Percentiles rank a stretch among this genome's conserved stretches.
Evolutionary conservation across 2,797 vertebrate species (phyloP).

Genomic region (Microhierax caerulescens): DNA sequence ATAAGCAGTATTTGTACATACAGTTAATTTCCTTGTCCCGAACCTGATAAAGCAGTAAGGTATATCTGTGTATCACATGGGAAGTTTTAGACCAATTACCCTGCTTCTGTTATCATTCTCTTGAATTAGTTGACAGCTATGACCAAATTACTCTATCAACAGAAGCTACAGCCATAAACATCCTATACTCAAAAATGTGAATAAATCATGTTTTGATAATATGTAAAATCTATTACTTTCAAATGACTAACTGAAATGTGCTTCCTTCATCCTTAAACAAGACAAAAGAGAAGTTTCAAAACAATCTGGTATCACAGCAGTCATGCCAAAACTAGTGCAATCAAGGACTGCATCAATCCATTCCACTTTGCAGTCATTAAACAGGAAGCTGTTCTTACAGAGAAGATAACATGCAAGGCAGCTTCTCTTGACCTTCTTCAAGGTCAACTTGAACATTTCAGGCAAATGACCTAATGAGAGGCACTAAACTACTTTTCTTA

Average conservation of each 20-base stretch:
- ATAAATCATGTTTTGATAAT: neutral
- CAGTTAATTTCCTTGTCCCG: neutral
- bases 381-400: neutral
- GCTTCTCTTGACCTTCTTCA: too few species aligned
- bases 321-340: neutral
- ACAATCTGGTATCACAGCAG: neutral
- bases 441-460: neutral
- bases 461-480: neutral
- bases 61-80: neutral
- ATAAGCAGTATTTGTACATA: neutral
- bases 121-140: neutral
- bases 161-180: neutral
- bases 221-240: neutral
- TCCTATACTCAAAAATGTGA: neutral
- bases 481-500: neutral
- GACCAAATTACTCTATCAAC: neutral
- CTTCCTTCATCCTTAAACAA: neutral
- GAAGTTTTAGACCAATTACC: neutral
- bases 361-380: neutral
- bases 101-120: neutral
- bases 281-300: neutral
- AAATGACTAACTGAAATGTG: neutral
- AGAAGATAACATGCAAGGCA: neutral
- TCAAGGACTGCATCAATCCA: neutral
- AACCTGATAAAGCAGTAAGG: neutral